A percentile compares a stretch with the other conserved stretches of the same genome.
Conservation (phyloP, 2,888 invertebrate genomes). For the Volucella bombylans region DNA sequence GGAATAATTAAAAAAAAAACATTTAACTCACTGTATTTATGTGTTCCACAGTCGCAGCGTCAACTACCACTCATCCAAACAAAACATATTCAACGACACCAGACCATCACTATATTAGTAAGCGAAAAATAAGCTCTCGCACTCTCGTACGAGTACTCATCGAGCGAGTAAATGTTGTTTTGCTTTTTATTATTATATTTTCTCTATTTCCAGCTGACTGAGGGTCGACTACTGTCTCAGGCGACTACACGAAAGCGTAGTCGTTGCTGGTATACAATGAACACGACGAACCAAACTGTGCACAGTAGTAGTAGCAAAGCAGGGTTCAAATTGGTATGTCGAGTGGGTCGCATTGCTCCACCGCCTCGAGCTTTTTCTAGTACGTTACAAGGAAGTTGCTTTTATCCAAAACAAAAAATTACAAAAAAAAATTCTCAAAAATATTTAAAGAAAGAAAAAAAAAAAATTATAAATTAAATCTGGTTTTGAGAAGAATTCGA, state of each 20-base stretch:
- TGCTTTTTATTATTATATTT: conserved; percentile 7
- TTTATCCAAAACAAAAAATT: conserved; percentile 13
- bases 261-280: conserved; percentile 28
- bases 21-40: conserved; percentile 30
- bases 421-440: conserved; percentile 9
- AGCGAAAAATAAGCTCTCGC: neutral
- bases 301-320: conserved; percentile 50
- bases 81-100: neutral
- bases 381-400: conserved; percentile 21
- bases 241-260: conserved; percentile 19
- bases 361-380: conserved; percentile 25
- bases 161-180: conserved; percentile 14
- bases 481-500: neutral
- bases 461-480: neutral
- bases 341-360: conserved; percentile 48
- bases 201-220: conserved; percentile 19
- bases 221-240: conserved; percentile 36
- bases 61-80: conserved; percentile 10
- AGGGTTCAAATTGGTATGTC: conserved; percentile 64
- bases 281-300: conserved; percentile 35
- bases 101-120: neutral
- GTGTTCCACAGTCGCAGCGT: neutral
- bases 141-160: conserved; percentile 9
- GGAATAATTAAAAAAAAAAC: neutral
- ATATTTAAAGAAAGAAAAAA: neutral